Conservation (phyloP, 1,140 invertebrate genomes). For the Tetramorium parvispinum region DNA sequence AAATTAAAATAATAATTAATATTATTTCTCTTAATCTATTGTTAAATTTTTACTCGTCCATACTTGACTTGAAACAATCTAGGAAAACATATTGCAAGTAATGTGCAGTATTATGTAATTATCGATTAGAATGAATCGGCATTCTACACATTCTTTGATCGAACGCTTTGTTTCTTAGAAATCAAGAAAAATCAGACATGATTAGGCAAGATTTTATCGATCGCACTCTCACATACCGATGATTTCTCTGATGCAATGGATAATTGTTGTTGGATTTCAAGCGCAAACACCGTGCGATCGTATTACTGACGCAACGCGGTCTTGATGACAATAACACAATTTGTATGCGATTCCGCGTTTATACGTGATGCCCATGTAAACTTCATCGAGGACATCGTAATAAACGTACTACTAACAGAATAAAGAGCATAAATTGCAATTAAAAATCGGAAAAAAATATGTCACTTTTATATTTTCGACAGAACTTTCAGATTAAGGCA, state of each 20-base stretch:
- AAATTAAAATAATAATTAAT: constrained; percentile 1
- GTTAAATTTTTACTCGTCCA: background rate
- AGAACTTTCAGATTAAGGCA: background rate
- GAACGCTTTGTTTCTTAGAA: background rate
- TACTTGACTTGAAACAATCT: background rate
- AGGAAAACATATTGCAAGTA: background rate
- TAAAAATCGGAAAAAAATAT: background rate
- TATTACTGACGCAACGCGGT: constrained; percentile 23
- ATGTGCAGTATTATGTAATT: constrained; percentile 5
- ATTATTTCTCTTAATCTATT: background rate
- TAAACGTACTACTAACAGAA: background rate
- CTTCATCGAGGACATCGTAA: background rate
- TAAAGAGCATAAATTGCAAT: background rate
- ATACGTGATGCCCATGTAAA: constrained; percentile 50
- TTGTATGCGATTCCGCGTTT: constrained; percentile 45
- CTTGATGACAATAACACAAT: constrained; percentile 52
- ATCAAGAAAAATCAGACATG: background rate
- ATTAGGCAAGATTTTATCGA: constrained; percentile 44
- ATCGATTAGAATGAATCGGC: constrained; percentile 14
- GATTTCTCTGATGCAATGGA: constrained; percentile 12
- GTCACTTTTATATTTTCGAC: background rate
- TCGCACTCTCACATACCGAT: constrained; percentile 7
- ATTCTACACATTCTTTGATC: background rate
- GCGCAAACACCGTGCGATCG: background rate
- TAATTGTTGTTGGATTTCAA: constrained; percentile 43